Base-by-base conservation (phyloP, 2,113 vertebrate genomes). In the cat (Felis catus) region DNA sequence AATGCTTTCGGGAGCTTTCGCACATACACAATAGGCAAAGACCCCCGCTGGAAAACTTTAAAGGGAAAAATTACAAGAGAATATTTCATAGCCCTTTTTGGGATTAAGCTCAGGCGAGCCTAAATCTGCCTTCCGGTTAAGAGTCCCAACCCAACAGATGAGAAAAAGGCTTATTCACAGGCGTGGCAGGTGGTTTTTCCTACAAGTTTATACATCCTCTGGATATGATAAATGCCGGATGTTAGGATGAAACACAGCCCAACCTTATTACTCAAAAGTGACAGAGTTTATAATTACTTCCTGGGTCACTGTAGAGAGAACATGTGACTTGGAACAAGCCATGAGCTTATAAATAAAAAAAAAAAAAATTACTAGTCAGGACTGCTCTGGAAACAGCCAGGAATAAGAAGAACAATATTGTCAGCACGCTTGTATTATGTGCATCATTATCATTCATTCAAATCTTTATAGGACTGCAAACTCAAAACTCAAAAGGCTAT, bases 201-300 rank as follows among this genome's bases (percentile, higher is more conserved):
- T 70, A 63, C 78, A 79, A 73, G 66, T 89, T 92, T 93, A 91
- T 89, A 98, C 71, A 96, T 96, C 92, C 83, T 96, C 86, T 58
- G 39, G 89, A 79, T 86, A 12, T 97, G 94, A 97, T 78, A 92
- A 88, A 58, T 93, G 76, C 84, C 90, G 21, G 48, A 51, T 3
- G 5, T 91, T 82, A 68, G 19, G 45, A 95, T 61, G 88, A 97
- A 96, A 94, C 80, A 76, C 65, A 97, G 78, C 71, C 80, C 91
- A 74, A 25, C 66, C 81, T 95, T 76, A 85, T 94, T 89, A 97
- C 89, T 97, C 96, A 94, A 53, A 97, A 89, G 48, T 83, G 63
- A 93, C 89, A 85, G n/a, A 87, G 31, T 79, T 94, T 78, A 71
- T 58, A 33, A 91, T 90, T 94, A 92, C 55, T 94, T 97, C 92